Percentiles rank a stretch among this genome's conserved stretches.
These are phyloP conservation scores for Lucilia cuprina DNA, from an alignment of 1,140 invertebrate species.

Conservation along the genomic window DNA sequence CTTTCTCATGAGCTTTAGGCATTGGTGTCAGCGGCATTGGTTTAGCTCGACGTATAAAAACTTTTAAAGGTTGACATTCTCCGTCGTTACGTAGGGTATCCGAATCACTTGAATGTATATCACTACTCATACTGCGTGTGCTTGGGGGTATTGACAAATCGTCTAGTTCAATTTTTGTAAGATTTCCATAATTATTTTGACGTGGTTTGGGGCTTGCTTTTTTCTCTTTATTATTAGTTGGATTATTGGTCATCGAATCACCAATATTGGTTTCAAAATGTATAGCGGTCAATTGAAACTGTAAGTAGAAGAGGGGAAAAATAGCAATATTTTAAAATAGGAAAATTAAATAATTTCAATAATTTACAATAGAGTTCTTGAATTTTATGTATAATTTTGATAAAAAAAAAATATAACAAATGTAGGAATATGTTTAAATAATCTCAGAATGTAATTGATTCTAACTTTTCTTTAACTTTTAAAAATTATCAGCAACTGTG, in stretches of 20 bases:
- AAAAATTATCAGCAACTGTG: too few species aligned
- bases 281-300: conserved; percentile 36
- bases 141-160: conserved; percentile 37
- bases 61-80: conserved; percentile 44
- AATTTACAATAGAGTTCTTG: too few species aligned
- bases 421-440: too few species aligned
- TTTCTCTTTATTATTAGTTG: not conserved
- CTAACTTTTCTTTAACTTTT: too few species aligned
- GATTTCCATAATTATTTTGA: not conserved
- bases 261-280: conserved; percentile 57
- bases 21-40: conserved; percentile 21
- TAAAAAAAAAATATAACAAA: too few species aligned
- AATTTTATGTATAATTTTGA: too few species aligned
- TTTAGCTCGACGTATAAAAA: conserved; percentile 48
- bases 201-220: not conserved
- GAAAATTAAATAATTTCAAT: too few species aligned
- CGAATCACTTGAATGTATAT: conserved; percentile 37
- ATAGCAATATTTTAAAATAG: too few species aligned
- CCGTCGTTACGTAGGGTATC: conserved; percentile 37
- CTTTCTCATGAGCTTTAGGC: not conserved
- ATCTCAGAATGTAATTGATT: too few species aligned
- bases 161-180: conserved; percentile 38
- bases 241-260: conserved; percentile 40
- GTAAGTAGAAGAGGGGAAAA: not conserved
- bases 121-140: conserved; percentile 36